These are phyloP conservation scores for Pollenia angustigena DNA, from an alignment of 2,888 invertebrate species.

Conservation along the genomic window DNA sequence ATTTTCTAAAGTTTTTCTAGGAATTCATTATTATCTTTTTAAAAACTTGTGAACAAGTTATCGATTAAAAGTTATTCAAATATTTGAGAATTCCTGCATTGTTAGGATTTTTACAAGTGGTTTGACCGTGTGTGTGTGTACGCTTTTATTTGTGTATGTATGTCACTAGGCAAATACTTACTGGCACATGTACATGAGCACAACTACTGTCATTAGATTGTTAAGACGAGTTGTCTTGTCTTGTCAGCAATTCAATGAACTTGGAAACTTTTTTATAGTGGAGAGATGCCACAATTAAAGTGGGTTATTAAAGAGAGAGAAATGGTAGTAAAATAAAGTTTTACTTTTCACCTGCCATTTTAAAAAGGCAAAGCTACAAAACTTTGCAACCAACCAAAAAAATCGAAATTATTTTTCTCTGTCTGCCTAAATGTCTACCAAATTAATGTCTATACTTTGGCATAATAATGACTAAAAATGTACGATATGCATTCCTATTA, in stretches of 20 bases:
- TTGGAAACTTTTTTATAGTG: slow-evolving; percentile 35
- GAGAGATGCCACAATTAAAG: slow-evolving; percentile 62
- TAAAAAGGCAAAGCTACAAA: slow-evolving; percentile 1
- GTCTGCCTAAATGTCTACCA: slow-evolving; percentile 70
- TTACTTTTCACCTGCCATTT: slow-evolving; percentile 70
- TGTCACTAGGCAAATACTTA: slow-evolving; percentile 67
- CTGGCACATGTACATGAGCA: not conserved
- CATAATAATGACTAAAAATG: slow-evolving; percentile 49
- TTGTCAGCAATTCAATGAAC: slow-evolving; percentile 68
- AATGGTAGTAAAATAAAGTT: slow-evolving; percentile 55
- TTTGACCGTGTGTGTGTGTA: not conserved
- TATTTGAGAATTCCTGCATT: slow-evolving; percentile 45
- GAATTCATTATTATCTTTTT: not conserved
- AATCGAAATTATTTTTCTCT: slow-evolving; percentile 44
- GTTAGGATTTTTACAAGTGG: not conserved
- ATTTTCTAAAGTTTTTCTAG: too few species aligned
- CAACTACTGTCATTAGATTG: slow-evolving; percentile 57
- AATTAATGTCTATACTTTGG: slow-evolving; percentile 53
- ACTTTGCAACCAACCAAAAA: not conserved
- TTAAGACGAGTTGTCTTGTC: slow-evolving; percentile 51
- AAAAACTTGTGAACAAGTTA: not conserved
- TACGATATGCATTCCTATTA: slow-evolving; percentile 9
- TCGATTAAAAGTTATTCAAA: slow-evolving; percentile 17
- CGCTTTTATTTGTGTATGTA: slow-evolving; percentile 27
- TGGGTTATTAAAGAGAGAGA: slow-evolving; percentile 63